Evolutionary conservation across 2,888 invertebrate species (phyloP).

Genomic region (Phasia obesa): DNA sequence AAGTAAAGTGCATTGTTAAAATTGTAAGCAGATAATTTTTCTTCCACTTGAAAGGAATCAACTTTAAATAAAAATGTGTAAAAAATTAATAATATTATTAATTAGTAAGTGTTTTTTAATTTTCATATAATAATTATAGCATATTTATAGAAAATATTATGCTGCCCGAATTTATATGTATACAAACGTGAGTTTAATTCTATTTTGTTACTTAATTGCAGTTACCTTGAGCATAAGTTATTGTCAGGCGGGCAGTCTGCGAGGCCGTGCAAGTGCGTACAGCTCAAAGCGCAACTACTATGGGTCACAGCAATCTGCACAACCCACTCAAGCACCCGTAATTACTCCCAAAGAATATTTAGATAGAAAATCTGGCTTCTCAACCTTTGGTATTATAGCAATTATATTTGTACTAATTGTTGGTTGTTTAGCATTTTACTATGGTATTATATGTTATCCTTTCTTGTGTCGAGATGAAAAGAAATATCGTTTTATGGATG

Average conservation of each 20-base stretch:
- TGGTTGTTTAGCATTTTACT: constrained; percentile 84
- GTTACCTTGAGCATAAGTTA: constrained; percentile 66
- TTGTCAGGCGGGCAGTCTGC: constrained; percentile 66
- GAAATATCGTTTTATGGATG: constrained; percentile 82
- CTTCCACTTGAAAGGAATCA: not conserved
- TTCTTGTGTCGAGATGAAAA: constrained; percentile 83
- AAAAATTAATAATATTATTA: constrained; percentile 52
- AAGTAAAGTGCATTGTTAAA: constrained; percentile 56
- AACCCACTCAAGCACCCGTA: constrained; percentile 73
- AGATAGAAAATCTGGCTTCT: constrained; percentile 82
- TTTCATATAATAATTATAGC: not conserved
- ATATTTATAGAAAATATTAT: not conserved
- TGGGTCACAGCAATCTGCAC: constrained; percentile 64
- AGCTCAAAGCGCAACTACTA: constrained; percentile 72
- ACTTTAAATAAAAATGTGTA: constrained; percentile 48
- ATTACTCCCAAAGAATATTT: constrained; percentile 79
- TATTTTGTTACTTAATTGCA: constrained; percentile 27
- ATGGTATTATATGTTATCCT: constrained; percentile 87
- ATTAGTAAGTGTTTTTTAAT: constrained; percentile 42
- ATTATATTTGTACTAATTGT: constrained; percentile 80
- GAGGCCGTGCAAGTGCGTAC: constrained; percentile 69
- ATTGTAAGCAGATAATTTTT: constrained; percentile 23
- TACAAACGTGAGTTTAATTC: not conserved
- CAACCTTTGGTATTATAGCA: constrained; percentile 86
- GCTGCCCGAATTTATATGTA: not conserved